phyloP scores from a whole-genome alignment of 2,888 invertebrate species.

The Rhyacophila evoluta region DNA sequence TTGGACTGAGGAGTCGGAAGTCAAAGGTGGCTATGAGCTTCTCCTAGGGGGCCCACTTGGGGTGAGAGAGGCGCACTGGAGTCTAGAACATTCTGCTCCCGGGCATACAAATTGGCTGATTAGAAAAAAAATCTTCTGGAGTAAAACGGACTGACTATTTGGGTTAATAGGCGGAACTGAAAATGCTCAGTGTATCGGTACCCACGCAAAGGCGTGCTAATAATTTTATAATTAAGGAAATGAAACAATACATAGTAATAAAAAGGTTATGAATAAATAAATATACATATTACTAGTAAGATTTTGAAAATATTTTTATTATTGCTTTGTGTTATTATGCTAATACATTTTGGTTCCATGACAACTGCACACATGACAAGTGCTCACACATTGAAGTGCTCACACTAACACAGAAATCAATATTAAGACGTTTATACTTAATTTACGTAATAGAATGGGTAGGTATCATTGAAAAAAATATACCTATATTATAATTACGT shows the following conservation, averaged over 20 bases:
- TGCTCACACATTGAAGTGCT: too few relatives aligned
- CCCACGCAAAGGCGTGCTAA: constrained; percentile 11
- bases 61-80: constrained; percentile 46
- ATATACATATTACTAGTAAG: not conserved
- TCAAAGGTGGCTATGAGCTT: not conserved
- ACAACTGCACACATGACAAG: too few relatives aligned
- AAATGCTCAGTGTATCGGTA: constrained; percentile 52
- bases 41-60: constrained; percentile 12
- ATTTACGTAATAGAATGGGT: too few relatives aligned
- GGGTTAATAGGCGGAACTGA: constrained; percentile 55
- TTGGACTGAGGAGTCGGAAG: not conserved
- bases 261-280: too few relatives aligned
- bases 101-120: constrained; percentile 55
- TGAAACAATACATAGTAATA: too few relatives aligned
- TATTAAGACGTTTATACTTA: too few relatives aligned
- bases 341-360: too few relatives aligned
- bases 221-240: too few relatives aligned
- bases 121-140: constrained; percentile 53
- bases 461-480: too few relatives aligned
- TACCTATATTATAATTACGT: too few relatives aligned
- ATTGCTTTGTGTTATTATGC: not conserved
- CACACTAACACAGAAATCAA: too few relatives aligned
- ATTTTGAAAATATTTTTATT: too few relatives aligned
- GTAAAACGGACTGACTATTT: constrained; percentile 54
- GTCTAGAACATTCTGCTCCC: constrained; percentile 51